phyloP scores from a whole-genome alignment of 2,113 vertebrate genomes.

The Pogona vitticeps region DNA sequence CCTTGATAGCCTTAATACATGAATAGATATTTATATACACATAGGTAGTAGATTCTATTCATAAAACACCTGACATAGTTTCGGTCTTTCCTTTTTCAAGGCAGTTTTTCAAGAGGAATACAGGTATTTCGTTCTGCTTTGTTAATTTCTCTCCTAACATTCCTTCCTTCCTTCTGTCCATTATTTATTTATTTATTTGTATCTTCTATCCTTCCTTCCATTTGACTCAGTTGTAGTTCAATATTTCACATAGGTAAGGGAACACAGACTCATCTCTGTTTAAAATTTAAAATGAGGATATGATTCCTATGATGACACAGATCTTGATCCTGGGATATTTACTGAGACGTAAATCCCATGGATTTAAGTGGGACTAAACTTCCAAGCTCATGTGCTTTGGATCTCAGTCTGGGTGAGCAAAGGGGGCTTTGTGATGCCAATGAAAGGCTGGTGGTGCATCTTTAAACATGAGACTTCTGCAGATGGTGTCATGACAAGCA shows the following conservation, averaged over 20 bases:
- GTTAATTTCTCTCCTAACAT: background rate
- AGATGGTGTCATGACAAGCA: background rate
- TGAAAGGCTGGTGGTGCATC: background rate
- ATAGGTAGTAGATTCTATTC: constrained; percentile 25
- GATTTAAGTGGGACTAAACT: background rate
- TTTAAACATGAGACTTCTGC: background rate
- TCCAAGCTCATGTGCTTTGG: background rate
- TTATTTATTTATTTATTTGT: too few species aligned
- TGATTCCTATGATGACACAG: background rate
- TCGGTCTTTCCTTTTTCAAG: background rate
- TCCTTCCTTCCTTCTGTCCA: background rate
- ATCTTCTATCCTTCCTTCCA: background rate
- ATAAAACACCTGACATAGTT: constrained; percentile 11
- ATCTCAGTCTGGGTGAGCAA: background rate
- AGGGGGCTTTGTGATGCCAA: too few species aligned
- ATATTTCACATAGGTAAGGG: background rate
- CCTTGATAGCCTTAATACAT: constrained; percentile 28
- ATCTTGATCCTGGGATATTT: background rate
- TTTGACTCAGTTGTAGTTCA: background rate
- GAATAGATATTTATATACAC: constrained; percentile 38
- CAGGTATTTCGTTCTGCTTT: constrained; percentile 24
- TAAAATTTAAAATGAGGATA: background rate
- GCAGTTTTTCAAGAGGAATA: constrained; percentile 37
- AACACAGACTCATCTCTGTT: background rate
- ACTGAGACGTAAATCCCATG: background rate